A percentile compares a stretch with the other conserved stretches of the same genome.
phyloP scores from a whole-genome alignment of 2,888 invertebrate species.

The Ypsolopha scabrella region DNA sequence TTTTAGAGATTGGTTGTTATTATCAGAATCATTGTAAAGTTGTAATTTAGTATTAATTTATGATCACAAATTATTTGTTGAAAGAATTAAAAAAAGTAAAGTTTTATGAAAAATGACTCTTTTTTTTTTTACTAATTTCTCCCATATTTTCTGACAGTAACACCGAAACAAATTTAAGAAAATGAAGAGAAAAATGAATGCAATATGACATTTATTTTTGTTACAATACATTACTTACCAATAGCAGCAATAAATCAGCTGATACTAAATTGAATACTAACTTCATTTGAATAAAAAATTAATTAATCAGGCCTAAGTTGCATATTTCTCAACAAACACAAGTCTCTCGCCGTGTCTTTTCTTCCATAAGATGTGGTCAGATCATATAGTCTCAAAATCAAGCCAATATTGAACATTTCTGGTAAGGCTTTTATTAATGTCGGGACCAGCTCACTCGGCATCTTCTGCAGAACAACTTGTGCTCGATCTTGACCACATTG shows the following conservation, averaged over 20 bases:
- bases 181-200: background rate
- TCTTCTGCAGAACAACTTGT: conserved; percentile 77
- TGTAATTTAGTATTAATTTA: conserved; percentile 27
- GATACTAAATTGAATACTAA: background rate
- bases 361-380: conserved; percentile 80
- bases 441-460: conserved; percentile 82
- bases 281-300: too few species aligned
- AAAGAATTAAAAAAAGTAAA: conserved; percentile 40
- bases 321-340: conserved; percentile 88
- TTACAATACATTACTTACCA: background rate
- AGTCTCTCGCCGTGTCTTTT: conserved; percentile 87
- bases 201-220: background rate
- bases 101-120: conserved; percentile 15
- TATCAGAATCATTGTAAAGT: background rate
- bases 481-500: conserved; percentile 81
- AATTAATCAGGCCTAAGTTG: conserved; percentile 69
- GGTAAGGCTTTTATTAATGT: conserved; percentile 85
- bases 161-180: background rate
- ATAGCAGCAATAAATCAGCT: background rate
- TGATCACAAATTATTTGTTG: conserved; percentile 36
- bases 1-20: background rate
- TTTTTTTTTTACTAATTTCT: background rate
- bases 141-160: too few species aligned
- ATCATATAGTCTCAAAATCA: conserved; percentile 84
- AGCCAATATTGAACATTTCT: conserved; percentile 79